Percentiles rank a stretch among this genome's conserved stretches.
phyloP scores from a whole-genome alignment of 2,888 invertebrate genomes.

The Microchrysa polita region DNA sequence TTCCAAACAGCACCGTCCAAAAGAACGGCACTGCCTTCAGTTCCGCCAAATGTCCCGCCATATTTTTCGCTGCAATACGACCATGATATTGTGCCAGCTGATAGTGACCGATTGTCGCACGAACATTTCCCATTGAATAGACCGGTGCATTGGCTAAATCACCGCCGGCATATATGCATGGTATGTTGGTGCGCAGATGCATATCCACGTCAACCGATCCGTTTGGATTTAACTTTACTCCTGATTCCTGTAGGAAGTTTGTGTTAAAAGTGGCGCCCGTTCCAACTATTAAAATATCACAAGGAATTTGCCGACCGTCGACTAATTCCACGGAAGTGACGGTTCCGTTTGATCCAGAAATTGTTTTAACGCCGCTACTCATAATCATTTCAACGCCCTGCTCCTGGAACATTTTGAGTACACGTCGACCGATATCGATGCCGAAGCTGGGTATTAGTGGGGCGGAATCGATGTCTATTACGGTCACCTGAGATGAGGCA shows the following conservation, averaged over 20 bases:
- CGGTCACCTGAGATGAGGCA: constrained; percentile 70
- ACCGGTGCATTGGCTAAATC: constrained; percentile 93
- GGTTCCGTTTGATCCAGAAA: constrained; percentile 70
- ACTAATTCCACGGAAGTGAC: constrained; percentile 75
- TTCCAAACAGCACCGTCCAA: constrained; percentile 91
- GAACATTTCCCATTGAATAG: constrained; percentile 68
- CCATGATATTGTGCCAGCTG: constrained; percentile 94
- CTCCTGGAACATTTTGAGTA: constrained; percentile 76
- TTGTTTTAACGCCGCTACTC: constrained; percentile 71
- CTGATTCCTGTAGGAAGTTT: constrained; percentile 79
- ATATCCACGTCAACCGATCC: constrained; percentile 75
- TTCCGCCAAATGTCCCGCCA: constrained; percentile 74
- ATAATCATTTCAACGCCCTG: constrained; percentile 82
- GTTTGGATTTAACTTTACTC: constrained; percentile 72
- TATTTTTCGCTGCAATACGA: constrained; percentile 84
- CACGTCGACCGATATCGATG: constrained; percentile 75
- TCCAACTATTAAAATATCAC: constrained; percentile 85
- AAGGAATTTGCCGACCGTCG: constrained; percentile 75
- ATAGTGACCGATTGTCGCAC: constrained; percentile 87
- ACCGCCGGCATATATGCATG: constrained; percentile 88
- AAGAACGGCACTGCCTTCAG: constrained; percentile 87
- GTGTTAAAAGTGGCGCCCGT: constrained; percentile 86
- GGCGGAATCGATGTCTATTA: constrained; percentile 77
- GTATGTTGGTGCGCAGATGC: constrained; percentile 80
- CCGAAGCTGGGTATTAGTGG: constrained; percentile 85